phyloP scores from a whole-genome alignment of 2,797 vertebrate genomes.

The Mastacembelus armatus region DNA sequence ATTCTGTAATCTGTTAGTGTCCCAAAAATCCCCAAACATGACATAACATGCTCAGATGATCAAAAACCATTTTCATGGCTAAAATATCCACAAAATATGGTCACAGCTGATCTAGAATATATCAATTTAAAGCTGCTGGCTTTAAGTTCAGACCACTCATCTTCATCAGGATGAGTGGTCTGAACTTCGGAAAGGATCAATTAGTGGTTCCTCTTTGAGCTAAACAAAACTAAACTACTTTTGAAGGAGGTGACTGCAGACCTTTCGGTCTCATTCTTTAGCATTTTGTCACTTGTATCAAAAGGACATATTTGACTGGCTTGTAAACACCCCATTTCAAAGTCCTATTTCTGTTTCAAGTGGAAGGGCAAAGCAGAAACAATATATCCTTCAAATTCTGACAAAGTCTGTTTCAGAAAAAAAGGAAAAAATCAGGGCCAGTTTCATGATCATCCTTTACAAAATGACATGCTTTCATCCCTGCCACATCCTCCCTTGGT shows the following conservation, averaged over 20 bases:
- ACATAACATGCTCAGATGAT: slow-evolving; percentile 11
- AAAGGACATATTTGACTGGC: slow-evolving; percentile 64
- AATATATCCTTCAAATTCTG: slow-evolving; percentile 70
- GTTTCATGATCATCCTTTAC: slow-evolving; percentile 74
- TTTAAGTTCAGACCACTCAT: too few species aligned
- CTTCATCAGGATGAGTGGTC: slow-evolving; percentile 22
- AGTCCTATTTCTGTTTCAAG: slow-evolving; percentile 52
- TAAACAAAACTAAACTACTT: slow-evolving; percentile 39
- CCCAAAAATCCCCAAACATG: slow-evolving; percentile 31
- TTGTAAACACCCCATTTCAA: slow-evolving; percentile 73
- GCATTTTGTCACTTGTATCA: slow-evolving; percentile 57
- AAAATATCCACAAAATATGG: background rate
- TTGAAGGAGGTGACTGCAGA: slow-evolving; percentile 35
- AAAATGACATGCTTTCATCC: slow-evolving; percentile 79
- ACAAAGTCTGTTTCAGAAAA: slow-evolving; percentile 63
- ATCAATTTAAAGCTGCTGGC: slow-evolving; percentile 10
- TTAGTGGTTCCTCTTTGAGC: slow-evolving; percentile 34
- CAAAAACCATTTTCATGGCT: slow-evolving; percentile 22
- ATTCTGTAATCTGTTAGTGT: slow-evolving; percentile 37
- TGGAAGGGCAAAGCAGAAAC: slow-evolving; percentile 54
- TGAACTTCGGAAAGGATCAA: slow-evolving; percentile 38
- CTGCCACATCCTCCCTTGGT: slow-evolving; percentile 72
- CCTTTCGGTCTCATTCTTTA: slow-evolving; percentile 46
- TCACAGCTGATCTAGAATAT: background rate
- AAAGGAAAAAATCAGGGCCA: slow-evolving; percentile 37